Evolutionary conservation across 2,797 vertebrate genomes (phyloP), one percentile per base, ranked within the genome.

Genomic region (Enteromius trimaculatus): DNA sequence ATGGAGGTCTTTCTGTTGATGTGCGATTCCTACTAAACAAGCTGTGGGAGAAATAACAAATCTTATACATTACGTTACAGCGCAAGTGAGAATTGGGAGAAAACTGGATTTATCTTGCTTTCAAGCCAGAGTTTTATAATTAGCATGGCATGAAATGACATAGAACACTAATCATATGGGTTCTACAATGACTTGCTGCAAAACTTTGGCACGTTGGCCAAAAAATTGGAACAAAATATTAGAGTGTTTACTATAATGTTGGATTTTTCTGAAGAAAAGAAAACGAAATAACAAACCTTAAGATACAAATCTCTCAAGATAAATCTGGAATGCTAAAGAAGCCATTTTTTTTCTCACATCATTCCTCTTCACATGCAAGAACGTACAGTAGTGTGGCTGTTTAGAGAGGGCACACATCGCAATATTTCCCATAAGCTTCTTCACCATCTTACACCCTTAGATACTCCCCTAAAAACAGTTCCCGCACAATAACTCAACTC

Each of bases 61-160:
- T 70, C 1, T 3, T 23, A 19, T 19, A 31, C n/a, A 55, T 71
- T 31, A n/a, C 4, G 3, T 58, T 44, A 39, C 21, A 55, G 47
- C 23, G 1, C 7, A 51, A 26, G 3, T 2, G 6, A 6, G 17
- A 74, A 31, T 31, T 4, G 17, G 9, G 4, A 31, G n/a, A 21
- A 79, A 79, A 80, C 14, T 70, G 71, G 34, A 47, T 88, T 88
- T 85, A 68, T 83, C 77, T 87, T 87, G 76, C 76, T 79, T 81
- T 81, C 31, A 47, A 42, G 69, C 76, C 64, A 66, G 39, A 88
- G 72, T 77, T 80, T 72, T 37, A 39, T 42, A 69, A 6, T 53
- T 68, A 66, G 31, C 29, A 42, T 55, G 9, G n/a, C 66, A 51
- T 79, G 9, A 70, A 39, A 68, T 4, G 6, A 26, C 8, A 19